Percentiles rank a stretch among this genome's conserved stretches.
These are phyloP conservation scores for Anthopleura xanthogrammica DNA, from an alignment of 92 coral and sea anemone genomes.

Conservation along the genomic window DNA sequence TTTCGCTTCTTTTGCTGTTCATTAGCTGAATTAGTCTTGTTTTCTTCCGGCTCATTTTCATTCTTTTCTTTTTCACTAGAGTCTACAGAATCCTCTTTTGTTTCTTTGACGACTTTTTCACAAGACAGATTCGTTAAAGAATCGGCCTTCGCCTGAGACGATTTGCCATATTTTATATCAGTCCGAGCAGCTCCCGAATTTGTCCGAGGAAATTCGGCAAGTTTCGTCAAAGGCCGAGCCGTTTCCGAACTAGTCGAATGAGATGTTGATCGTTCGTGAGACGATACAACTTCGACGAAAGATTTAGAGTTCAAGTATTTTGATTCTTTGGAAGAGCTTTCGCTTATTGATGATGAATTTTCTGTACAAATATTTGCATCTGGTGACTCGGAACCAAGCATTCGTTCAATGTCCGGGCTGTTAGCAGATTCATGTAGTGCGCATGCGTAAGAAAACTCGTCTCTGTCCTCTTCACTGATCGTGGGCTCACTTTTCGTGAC, in stretches of 20 bases:
- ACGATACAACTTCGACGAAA: neutral
- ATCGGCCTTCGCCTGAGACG: neutral
- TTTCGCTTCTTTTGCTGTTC: conserved; percentile 25
- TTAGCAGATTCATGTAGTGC: conserved; percentile 70
- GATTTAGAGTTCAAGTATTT: neutral
- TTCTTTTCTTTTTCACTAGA: neutral
- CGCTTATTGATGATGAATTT: neutral
- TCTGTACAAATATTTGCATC: neutral
- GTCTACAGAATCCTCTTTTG: neutral
- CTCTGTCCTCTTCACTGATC: conserved; percentile 45
- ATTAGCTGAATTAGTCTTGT: neutral
- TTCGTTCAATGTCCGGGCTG: conserved; percentile 68
- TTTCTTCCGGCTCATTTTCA: neutral
- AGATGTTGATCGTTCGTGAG: neutral
- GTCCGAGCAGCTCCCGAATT: neutral
- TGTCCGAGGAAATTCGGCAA: conserved; percentile 12
- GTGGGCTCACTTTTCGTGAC: neutral
- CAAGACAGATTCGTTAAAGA: neutral
- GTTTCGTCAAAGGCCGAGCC: conserved; percentile 2
- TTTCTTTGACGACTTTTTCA: neutral
- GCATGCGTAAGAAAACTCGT: conserved; percentile 60
- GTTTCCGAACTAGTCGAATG: conserved; percentile 1
- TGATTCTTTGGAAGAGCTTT: neutral
- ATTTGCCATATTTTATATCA: neutral
- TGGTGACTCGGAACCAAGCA: conserved; percentile 62